Conservation (phyloP, 2,797 vertebrate species). For the Coregonus ussuriensis region DNA sequence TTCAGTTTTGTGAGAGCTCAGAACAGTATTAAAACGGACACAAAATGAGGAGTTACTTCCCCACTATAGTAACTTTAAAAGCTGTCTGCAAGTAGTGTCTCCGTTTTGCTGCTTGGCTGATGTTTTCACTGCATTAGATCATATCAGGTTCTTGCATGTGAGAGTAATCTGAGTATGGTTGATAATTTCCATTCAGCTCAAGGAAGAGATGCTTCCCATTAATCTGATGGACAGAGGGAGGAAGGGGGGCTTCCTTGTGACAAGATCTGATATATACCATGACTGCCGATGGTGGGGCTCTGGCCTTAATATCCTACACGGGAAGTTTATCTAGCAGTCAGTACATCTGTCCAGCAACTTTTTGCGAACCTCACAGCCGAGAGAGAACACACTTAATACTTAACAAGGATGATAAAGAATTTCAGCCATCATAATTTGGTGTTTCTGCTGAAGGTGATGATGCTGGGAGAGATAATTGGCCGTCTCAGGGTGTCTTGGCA, state of each 20-base stretch:
- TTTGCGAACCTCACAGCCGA: background rate
- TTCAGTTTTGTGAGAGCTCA: background rate
- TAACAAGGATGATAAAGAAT: constrained; percentile 2
- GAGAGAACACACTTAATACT: background rate
- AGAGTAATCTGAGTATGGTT: constrained; percentile 9
- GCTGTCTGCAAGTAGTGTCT: background rate
- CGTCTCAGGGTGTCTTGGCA: constrained; percentile 8
- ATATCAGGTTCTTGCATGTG: constrained; percentile 15
- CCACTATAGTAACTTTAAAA: background rate
- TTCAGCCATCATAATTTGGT: constrained; percentile 12
- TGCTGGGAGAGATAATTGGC: constrained; percentile 12
- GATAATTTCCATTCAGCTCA: constrained; percentile 27
- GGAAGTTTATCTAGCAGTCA: background rate
- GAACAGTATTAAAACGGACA: background rate
- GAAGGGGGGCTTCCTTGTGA: background rate
- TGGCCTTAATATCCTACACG: background rate
- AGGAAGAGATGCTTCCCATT: constrained; percentile 25
- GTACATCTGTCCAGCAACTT: constrained; percentile 34
- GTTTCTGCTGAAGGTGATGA: constrained; percentile 1
- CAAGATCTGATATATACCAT: background rate
- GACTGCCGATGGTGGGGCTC: background rate
- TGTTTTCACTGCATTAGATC: constrained; percentile 11
- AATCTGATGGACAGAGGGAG: constrained; percentile 3
- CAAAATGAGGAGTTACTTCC: background rate
- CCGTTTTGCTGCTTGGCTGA: background rate